These are phyloP conservation scores for Conopomorpha cramerella DNA, from an alignment of 1,140 invertebrate genomes.

Conservation along the genomic window DNA sequence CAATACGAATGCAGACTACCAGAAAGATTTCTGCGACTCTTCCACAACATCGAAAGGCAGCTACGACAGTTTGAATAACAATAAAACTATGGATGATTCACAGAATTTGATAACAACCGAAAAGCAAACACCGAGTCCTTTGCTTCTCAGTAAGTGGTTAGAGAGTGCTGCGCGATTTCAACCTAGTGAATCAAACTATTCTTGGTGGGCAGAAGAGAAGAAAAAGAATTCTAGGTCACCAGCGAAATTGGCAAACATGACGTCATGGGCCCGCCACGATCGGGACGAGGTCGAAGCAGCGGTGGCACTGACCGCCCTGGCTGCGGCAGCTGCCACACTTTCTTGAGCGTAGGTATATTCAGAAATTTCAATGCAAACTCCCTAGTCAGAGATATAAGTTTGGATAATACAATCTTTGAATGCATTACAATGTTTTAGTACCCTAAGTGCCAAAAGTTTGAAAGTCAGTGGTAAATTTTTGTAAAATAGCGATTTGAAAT, in stretches of 20 bases:
- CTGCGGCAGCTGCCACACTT: slow-evolving; percentile 27
- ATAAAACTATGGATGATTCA: slow-evolving; percentile 26
- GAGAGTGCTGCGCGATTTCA: slow-evolving; percentile 70
- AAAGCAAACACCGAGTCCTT: slow-evolving; percentile 44
- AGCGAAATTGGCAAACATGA: slow-evolving; percentile 14
- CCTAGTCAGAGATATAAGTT: too few relatives aligned
- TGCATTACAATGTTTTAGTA: too few relatives aligned
- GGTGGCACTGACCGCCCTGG: slow-evolving; percentile 66
- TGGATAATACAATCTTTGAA: too few relatives aligned
- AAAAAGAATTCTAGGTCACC: slow-evolving; percentile 24
- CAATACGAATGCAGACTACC: slow-evolving; percentile 21
- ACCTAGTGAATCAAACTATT: slow-evolving; percentile 68
- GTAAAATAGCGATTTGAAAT: too few relatives aligned
- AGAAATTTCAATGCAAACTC: too few relatives aligned
- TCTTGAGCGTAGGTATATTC: too few relatives aligned
- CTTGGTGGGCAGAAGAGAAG: slow-evolving; percentile 62
- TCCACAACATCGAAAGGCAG: slow-evolving; percentile 33
- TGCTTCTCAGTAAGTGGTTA: slow-evolving; percentile 69
- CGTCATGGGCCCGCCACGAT: slow-evolving; percentile 47
- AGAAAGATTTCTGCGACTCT: slow-evolving; percentile 22
- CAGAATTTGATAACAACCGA: slow-evolving; percentile 18
- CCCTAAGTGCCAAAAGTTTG: too few relatives aligned
- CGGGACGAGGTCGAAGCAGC: slow-evolving; percentile 73
- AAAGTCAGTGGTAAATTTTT: too few relatives aligned
- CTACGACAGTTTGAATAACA: slow-evolving; percentile 35